phyloP scores from a whole-genome alignment of 2,113 vertebrate genomes.

The Scolopax mira region DNA sequence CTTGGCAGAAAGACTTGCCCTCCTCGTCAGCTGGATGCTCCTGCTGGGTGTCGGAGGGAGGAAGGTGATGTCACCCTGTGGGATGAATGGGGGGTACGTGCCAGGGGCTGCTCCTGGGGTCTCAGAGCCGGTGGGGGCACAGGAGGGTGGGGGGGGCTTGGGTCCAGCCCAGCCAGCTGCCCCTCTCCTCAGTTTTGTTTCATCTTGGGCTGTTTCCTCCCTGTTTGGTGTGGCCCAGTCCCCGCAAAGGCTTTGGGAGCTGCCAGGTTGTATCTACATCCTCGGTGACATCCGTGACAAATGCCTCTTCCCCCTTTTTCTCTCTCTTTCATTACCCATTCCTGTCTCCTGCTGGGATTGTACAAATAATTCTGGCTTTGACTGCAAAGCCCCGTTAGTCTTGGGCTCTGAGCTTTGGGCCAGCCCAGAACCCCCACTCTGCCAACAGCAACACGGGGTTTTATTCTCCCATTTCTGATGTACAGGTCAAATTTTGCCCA shows the following conservation, averaged over 20 bases:
- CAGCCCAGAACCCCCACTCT: background rate
- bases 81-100: background rate
- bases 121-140: background rate
- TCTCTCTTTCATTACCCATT: background rate
- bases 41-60: background rate
- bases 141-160: background rate
- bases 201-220: background rate
- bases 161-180: background rate
- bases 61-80: background rate
- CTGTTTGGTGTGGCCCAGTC: rapidly evolving
- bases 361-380: background rate
- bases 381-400: background rate
- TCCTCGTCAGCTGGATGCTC: too few species aligned
- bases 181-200: background rate
- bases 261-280: background rate
- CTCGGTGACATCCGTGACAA: background rate
- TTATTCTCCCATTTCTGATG: background rate
- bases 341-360: background rate
- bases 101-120: background rate
- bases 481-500: too few species aligned
- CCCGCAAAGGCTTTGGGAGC: background rate
- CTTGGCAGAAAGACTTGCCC: background rate
- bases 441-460: background rate
- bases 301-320: background rate
- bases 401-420: background rate